phyloP scores from a whole-genome alignment of 2,888 invertebrate genomes.

The Eueremaeus valkanovi region DNA sequence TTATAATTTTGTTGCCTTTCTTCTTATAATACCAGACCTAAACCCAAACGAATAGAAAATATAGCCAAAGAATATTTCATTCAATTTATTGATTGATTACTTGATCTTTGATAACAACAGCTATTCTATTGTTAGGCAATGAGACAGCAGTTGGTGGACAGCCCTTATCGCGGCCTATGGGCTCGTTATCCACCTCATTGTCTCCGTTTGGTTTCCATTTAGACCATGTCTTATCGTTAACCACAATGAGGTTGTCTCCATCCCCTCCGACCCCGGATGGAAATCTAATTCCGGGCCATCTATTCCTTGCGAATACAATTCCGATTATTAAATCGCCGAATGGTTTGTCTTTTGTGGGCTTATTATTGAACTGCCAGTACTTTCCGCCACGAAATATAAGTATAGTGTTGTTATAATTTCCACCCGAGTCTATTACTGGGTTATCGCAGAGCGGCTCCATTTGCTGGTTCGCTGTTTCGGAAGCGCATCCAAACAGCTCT shows the following conservation, averaged over 20 bases:
- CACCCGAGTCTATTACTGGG: neutral
- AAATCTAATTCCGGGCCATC: neutral
- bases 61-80: neutral
- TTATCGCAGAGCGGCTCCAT: neutral
- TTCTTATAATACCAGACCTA: conserved; percentile 11
- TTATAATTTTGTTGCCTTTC: neutral
- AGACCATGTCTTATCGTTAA: neutral
- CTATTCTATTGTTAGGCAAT: neutral
- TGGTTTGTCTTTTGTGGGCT: neutral
- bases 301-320: neutral
- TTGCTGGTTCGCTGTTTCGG: neutral
- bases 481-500: neutral
- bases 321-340: neutral
- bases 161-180: neutral
- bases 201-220: neutral
- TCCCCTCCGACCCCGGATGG: neutral
- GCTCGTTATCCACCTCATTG: neutral
- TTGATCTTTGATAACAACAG: neutral
- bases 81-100: neutral
- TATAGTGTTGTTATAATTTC: neutral
- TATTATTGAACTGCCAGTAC: conserved; percentile 19
- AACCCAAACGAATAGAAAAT: neutral
- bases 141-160: neutral
- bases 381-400: neutral
- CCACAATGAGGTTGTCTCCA: neutral